phyloP scores from a whole-genome alignment of 1,140 invertebrate species.

The Scaptodrosophila lebanonensis region DNA sequence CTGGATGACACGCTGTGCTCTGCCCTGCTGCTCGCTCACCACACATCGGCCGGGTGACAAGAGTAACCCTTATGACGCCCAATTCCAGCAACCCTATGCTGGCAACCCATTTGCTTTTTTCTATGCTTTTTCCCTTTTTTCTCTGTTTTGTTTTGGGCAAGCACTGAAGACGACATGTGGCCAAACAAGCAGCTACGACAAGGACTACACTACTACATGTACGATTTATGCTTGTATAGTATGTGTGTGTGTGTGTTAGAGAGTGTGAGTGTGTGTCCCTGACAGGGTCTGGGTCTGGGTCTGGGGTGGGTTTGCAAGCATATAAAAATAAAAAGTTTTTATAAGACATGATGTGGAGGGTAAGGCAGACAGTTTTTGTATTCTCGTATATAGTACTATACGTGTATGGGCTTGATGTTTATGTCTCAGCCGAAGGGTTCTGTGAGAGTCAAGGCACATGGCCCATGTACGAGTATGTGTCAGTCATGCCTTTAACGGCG shows the following conservation, averaged over 20 bases:
- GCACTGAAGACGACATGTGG: conserved; percentile 64
- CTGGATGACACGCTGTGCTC: conserved; percentile 35
- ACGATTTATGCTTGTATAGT: no score
- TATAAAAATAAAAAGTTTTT: conserved; percentile 72
- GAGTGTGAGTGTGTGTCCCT: no score
- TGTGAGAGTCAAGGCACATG: conserved; percentile 63
- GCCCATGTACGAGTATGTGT: conserved; percentile 24
- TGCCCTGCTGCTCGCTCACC: conserved; percentile 5
- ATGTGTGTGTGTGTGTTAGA: no score
- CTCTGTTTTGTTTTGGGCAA: conserved; percentile 57
- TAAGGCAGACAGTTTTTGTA: conserved; percentile 21
- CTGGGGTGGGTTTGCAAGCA: conserved; percentile 63
- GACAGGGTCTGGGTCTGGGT: conserved; percentile 35
- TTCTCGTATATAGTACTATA: conserved; percentile 8
- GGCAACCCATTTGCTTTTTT: conserved; percentile 62
- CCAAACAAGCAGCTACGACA: conserved; percentile 3
- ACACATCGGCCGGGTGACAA: conserved; percentile 34
- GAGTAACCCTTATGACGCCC: conserved; percentile 64
- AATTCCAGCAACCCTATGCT: conserved; percentile 60
- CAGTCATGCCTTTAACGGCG: conserved; percentile 54
- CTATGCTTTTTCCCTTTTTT: conserved; percentile 54
- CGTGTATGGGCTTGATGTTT: conserved; percentile 24
- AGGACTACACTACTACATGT: conserved; percentile 27
- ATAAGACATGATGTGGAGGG: conserved; percentile 68
- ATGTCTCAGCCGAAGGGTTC: conserved; percentile 54